A percentile compares a stretch with the other conserved stretches of the same genome.
Conservation (phyloP, 1,140 invertebrate species). For the Euborellia annulipes region DNA sequence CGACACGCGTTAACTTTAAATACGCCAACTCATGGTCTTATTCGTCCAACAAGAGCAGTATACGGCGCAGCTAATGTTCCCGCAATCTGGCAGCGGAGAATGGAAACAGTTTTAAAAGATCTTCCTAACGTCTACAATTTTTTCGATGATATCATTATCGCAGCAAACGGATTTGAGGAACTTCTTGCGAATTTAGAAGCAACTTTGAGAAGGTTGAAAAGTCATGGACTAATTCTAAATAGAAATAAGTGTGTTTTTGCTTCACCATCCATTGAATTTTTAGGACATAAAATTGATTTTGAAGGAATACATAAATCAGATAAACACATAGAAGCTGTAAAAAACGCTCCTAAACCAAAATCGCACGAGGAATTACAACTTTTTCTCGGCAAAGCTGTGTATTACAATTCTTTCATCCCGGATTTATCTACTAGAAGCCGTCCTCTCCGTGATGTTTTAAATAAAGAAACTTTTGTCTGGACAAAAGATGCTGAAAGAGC, state of each 20-base stretch:
- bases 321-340: conserved; percentile 21
- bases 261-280: conserved; percentile 13
- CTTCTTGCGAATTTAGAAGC: too few relatives aligned
- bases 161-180: too few relatives aligned
- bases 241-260: conserved; percentile 19
- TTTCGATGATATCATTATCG: conserved; percentile 10
- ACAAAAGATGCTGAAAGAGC: too few relatives aligned
- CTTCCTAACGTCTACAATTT: too few relatives aligned
- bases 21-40: conserved; percentile 16
- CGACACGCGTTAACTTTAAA: conserved; percentile 14
- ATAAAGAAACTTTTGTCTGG: neutral
- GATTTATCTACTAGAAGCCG: conserved; percentile 3
- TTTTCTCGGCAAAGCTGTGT: conserved; percentile 4
- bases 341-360: conserved; percentile 21
- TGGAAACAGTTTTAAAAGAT: too few relatives aligned
- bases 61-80: conserved; percentile 14
- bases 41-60: conserved; percentile 13
- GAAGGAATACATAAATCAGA: conserved; percentile 6
- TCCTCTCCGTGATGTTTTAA: neutral
- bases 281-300: conserved; percentile 16
- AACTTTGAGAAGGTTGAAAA: conserved; percentile 10
- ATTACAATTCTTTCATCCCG: conserved; percentile 8
- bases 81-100: too few relatives aligned
- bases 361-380: conserved; percentile 21
- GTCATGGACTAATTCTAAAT: conserved; percentile 11